Percentiles rank a stretch among this genome's conserved stretches.
phyloP scores from a whole-genome alignment of 2,113 vertebrate species.

The Mormyrus lacerda region DNA sequence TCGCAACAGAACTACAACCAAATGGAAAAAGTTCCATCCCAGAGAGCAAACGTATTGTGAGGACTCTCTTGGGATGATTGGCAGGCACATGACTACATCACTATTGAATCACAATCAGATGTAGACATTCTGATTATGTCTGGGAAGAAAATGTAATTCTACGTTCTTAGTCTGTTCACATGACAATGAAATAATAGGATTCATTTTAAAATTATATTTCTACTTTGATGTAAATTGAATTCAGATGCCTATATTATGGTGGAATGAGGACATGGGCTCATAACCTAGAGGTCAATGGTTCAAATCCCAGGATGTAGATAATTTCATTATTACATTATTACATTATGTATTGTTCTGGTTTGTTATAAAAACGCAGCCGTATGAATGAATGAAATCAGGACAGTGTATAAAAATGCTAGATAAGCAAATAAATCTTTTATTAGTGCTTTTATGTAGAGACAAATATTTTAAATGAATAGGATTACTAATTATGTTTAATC shows the following conservation, averaged over 20 bases:
- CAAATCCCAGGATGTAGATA: not conserved
- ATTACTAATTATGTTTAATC: not conserved
- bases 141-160: not conserved
- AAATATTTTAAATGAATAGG: not conserved
- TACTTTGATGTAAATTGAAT: not conserved
- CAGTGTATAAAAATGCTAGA: not conserved
- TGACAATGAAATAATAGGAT: conserved; percentile 3
- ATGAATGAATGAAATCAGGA: not conserved
- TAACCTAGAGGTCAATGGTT: not conserved
- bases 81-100: not conserved
- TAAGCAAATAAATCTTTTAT: not conserved
- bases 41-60: not conserved
- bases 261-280: not conserved
- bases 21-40: not conserved
- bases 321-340: not conserved
- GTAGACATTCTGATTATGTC: not conserved
- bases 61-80: not conserved
- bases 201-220: not conserved
- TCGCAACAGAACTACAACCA: not conserved
- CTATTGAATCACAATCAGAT: not conserved
- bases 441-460: conserved; percentile 1
- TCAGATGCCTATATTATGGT: not conserved
- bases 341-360: not conserved
- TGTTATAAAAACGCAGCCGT: not conserved
- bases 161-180: not conserved